These are phyloP conservation scores for Aleiodes leptofemur DNA, from an alignment of 2,888 invertebrate species.

Conservation along the genomic window DNA sequence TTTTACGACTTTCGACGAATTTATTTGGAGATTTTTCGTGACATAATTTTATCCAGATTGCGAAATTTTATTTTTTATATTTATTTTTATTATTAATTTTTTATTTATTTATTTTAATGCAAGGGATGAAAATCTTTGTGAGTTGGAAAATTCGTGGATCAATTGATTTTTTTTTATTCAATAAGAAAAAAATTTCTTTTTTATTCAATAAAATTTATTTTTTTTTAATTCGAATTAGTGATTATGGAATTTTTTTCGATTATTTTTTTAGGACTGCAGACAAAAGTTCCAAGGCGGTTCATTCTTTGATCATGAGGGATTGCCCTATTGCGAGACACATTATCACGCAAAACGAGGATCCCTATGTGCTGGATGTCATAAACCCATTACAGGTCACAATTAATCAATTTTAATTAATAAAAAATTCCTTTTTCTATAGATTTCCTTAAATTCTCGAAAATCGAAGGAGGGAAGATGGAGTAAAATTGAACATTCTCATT, in stretches of 20 bases:
- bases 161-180: not conserved
- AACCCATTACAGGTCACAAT: conserved; percentile 89
- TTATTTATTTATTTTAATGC: not conserved
- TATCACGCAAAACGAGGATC: conserved; percentile 98
- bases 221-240: too few relatives aligned
- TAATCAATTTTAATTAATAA: not conserved
- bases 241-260: conserved; percentile 61
- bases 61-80: too few relatives aligned
- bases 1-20: not conserved
- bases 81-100: too few relatives aligned
- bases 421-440: too few relatives aligned
- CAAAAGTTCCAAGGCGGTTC: conserved; percentile 97
- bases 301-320: conserved; percentile 98
- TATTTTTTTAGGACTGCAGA: conserved; percentile 89
- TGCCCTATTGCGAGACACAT: conserved; percentile 99
- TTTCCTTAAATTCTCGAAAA: too few relatives aligned
- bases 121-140: too few relatives aligned
- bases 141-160: too few relatives aligned
- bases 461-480: too few relatives aligned
- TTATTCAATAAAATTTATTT: not conserved
- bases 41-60: too few relatives aligned
- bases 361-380: conserved; percentile 97
- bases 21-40: not conserved
- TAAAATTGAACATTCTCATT: too few relatives aligned
- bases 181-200: conserved; percentile 4